These are phyloP conservation scores for Tychaedon coryphoeus DNA, from an alignment of 2,113 vertebrate species.

Conservation along the genomic window DNA sequence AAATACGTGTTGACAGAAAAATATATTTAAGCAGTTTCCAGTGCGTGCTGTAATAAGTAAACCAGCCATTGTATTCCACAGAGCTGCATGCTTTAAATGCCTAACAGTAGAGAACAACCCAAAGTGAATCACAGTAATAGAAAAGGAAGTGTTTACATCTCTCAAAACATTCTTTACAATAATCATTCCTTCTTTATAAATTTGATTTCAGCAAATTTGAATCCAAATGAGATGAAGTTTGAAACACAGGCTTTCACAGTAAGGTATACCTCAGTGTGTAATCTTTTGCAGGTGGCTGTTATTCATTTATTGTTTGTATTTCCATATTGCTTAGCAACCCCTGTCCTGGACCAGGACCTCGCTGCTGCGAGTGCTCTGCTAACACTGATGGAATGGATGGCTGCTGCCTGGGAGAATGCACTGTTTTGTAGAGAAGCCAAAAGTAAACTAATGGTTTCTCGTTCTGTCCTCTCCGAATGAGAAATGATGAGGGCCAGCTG, in stretches of 20 bases:
- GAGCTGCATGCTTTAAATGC: neutral
- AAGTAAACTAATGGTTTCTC: slow-evolving; percentile 18
- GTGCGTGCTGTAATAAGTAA: neutral
- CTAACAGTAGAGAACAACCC: neutral
- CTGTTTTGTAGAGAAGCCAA: neutral
- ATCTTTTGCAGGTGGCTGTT: slow-evolving; percentile 54
- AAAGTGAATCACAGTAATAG: neutral
- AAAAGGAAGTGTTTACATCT: slow-evolving; percentile 19
- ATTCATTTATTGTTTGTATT: slow-evolving; percentile 52
- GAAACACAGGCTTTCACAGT: neutral
- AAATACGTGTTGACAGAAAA: slow-evolving; percentile 5
- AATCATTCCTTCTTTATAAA: slow-evolving; percentile 8
- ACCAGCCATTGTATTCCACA: slow-evolving; percentile 13
- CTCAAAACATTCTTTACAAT: neutral
- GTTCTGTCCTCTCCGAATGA: neutral
- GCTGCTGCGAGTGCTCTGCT: neutral
- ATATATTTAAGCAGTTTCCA: neutral
- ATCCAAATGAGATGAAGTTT: slow-evolving; percentile 16
- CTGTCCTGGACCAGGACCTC: neutral
- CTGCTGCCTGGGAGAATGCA: neutral
- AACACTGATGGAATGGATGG: neutral
- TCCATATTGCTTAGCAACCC: slow-evolving; percentile 63
- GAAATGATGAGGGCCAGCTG: neutral
- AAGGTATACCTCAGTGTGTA: slow-evolving; percentile 1
- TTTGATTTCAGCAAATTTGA: neutral